Evolutionary conservation across 2,888 invertebrate genomes (phyloP).

Genomic region (Dryadula phaetusa): DNA sequence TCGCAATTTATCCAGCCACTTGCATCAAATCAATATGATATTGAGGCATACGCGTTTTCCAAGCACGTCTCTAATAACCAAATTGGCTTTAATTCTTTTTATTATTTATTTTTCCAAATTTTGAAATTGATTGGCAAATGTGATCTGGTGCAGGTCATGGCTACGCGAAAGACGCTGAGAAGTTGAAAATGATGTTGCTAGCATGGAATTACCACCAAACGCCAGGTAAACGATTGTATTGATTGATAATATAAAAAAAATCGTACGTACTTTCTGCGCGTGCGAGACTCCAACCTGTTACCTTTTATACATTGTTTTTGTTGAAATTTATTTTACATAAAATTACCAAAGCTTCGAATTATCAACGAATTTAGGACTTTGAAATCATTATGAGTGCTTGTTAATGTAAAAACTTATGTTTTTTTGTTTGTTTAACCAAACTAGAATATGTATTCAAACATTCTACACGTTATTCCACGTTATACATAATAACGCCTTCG

Average conservation of each 20-base stretch:
- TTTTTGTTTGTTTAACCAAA: background rate
- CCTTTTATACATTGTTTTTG: too few relatives aligned
- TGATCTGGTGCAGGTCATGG: constrained; percentile 84
- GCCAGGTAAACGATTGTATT: constrained; percentile 81
- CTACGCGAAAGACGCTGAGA: constrained; percentile 92
- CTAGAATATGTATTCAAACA: background rate
- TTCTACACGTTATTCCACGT: background rate
- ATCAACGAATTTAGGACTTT: too few relatives aligned
- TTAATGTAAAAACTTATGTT: too few relatives aligned
- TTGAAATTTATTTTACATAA: too few relatives aligned
- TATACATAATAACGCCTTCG: background rate
- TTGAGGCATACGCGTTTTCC: constrained; percentile 50
- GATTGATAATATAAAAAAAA: background rate
- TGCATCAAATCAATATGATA: constrained; percentile 81
- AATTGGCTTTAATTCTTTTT: constrained; percentile 61
- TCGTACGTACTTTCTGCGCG: too few relatives aligned
- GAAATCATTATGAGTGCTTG: too few relatives aligned
- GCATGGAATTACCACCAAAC: constrained; percentile 94
- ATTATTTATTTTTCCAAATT: constrained; percentile 56
- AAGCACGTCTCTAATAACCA: constrained; percentile 28
- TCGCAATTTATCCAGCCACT: constrained; percentile 62
- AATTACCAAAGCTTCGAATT: too few relatives aligned
- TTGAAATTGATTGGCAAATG: constrained; percentile 75
- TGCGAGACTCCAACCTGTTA: too few relatives aligned
- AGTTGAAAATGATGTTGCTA: constrained; percentile 94